These are phyloP conservation scores for Electrophaes corylata DNA, from an alignment of 2,888 invertebrate genomes.

Conservation along the genomic window DNA sequence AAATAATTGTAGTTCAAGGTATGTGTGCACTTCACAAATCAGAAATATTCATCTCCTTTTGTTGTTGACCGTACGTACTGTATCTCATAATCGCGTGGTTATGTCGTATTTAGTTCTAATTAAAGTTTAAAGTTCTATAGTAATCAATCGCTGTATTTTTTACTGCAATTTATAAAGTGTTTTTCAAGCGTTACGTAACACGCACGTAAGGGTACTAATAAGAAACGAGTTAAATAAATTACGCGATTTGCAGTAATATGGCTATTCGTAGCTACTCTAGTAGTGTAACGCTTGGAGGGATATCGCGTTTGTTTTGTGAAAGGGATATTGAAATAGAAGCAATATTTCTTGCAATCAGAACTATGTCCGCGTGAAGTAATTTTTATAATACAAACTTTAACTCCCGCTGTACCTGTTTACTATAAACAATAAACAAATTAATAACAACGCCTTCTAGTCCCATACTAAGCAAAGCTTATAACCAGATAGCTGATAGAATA, in stretches of 20 bases:
- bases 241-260: conserved; percentile 40
- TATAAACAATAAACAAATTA: no score
- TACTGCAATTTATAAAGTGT: conserved; percentile 9
- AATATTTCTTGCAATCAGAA: no score
- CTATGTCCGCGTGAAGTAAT: no score
- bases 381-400: no score
- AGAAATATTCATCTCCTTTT: no score
- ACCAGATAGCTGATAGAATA: no score
- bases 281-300: conserved; percentile 40
- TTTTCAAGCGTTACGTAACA: conserved; percentile 27
- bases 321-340: no score
- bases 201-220: conserved; percentile 37
- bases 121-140: conserved; percentile 5
- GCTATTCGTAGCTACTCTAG: conserved; percentile 38
- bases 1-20: no score
- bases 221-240: conserved; percentile 44
- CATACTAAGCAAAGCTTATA: no score
- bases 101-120: conserved; percentile 26
- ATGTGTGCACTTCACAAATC: no score
- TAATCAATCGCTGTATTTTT: conserved; percentile 27
- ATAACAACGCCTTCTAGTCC: no score
- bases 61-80: conserved; percentile 3
- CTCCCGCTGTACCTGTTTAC: no score
- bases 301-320: background rate
- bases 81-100: conserved; percentile 25